Evolutionary conservation across 2,797 vertebrate genomes (phyloP).

Genomic region (Melanotaenia parkinsoni): DNA sequence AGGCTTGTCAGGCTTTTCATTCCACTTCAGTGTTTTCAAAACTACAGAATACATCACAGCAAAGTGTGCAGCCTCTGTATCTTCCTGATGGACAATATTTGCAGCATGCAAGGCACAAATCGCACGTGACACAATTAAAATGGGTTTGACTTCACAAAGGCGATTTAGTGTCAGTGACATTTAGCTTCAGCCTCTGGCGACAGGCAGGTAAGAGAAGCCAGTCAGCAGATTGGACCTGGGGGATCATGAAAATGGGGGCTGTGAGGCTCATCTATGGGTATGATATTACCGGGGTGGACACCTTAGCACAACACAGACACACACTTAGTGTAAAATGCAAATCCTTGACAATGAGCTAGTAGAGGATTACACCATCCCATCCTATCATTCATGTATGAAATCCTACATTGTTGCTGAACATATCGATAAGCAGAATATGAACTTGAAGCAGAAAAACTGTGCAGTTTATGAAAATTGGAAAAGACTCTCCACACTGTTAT

Average conservation of each 20-base stretch:
- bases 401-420: not conserved
- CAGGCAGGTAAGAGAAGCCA: conserved; percentile 92
- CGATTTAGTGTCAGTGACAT: conserved; percentile 92
- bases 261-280: conserved; percentile 39
- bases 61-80: conserved; percentile 46
- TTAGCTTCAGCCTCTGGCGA: conserved; percentile 93
- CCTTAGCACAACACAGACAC: conserved; percentile 36
- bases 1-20: conserved; percentile 72
- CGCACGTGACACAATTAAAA: conserved; percentile 80
- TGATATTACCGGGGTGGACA: conserved; percentile 23
- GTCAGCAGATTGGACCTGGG: conserved; percentile 91
- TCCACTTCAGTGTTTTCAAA: conserved; percentile 69
- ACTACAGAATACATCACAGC: conserved; percentile 44
- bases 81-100: conserved; percentile 64
- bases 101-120: conserved; percentile 57
- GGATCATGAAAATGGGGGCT: conserved; percentile 64
- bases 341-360: conserved; percentile 16
- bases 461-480: not conserved
- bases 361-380: not conserved
- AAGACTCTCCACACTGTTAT: conserved; percentile 7
- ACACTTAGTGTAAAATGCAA: conserved; percentile 9
- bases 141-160: conserved; percentile 79
- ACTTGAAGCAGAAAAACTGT: conserved; percentile 3
- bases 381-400: not conserved
- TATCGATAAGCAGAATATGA: conserved; percentile 7